Evolutionary conservation across 2,888 invertebrate species (phyloP).

Genomic region (Dicyrtomina minuta): DNA sequence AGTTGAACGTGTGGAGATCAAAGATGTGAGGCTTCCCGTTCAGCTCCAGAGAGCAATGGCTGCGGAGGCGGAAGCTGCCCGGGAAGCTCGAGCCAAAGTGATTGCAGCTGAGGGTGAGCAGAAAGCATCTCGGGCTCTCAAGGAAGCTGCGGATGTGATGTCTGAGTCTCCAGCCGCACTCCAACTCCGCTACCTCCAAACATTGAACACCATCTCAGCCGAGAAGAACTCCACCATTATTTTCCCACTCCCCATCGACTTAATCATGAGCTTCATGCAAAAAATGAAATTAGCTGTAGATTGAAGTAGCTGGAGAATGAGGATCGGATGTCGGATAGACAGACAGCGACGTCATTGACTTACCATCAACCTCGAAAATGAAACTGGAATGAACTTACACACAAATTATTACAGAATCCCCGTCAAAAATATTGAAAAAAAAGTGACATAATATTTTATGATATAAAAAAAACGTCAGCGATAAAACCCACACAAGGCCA

Average conservation of each 20-base stretch:
- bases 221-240: constrained; percentile 35
- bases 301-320: neutral
- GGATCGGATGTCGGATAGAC: too few relatives aligned
- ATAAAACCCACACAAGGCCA: too few relatives aligned
- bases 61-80: constrained; percentile 78
- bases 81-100: constrained; percentile 75
- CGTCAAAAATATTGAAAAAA: too few relatives aligned
- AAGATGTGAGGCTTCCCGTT: constrained; percentile 75
- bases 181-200: constrained; percentile 74
- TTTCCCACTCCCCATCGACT: constrained; percentile 35
- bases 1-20: constrained; percentile 94
- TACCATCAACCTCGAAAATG: too few relatives aligned
- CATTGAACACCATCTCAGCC: constrained; percentile 35
- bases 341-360: too few relatives aligned
- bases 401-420: too few relatives aligned
- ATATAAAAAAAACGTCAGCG: too few relatives aligned
- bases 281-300: neutral
- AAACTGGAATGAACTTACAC: too few relatives aligned
- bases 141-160: constrained; percentile 84
- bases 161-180: constrained; percentile 77
- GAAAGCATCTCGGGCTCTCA: constrained; percentile 78
- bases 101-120: constrained; percentile 85
- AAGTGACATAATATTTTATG: too few relatives aligned
- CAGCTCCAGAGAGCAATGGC: constrained; percentile 80
- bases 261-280: constrained; percentile 35